Base-by-base conservation (phyloP, 2,888 invertebrate genomes). In the Psococerastis gibbosa region DNA sequence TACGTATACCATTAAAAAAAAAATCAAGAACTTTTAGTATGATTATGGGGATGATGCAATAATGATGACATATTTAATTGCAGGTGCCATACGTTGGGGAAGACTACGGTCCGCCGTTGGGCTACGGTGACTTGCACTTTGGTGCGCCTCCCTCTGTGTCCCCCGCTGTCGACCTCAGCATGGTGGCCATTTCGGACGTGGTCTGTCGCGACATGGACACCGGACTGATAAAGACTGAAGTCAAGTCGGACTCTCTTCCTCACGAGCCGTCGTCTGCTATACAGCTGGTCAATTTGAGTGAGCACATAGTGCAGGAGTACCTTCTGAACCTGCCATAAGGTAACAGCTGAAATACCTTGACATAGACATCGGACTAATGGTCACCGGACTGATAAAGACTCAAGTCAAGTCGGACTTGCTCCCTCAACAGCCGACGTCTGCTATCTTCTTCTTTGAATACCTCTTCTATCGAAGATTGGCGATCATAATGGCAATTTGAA, bases 111-210 rank as follows among this genome's bases (percentile, higher is more conserved):
- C 8, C 6, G 27, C 27, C 6, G 8, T 9, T 27, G 27, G 27
- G 27, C 8, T 27, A 27, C 27, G 27, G 27, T 11, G 27, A 27
- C 8, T 11, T 27, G 27, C 27, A 6, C 8, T 27, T 27, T 11
- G 27, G 27, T 9, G 27, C 27, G 6, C 27, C 6, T 6, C 27
- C 27, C 11, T 6, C 27, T 6, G 27, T 27, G 27, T 38, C 38
- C n/a, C 38, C 38, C 3, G 38, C 38, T 5, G 38, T 38, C 4
- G 38, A 38, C 22, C 20, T 38, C 6, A 38, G 18, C 22, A 38
- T 38, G 38, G 38, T 38, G 5, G 16, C 38, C 18, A 38, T 38
- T 17, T 15, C 38, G 38, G 38, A 38, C 13, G 38, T 38, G 5
- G 38, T 38, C 13, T 6, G 27, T 27, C 27, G 27, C 8, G 27